These are phyloP conservation scores for Plotosus lineatus DNA, from an alignment of 2,113 vertebrate species.

Conservation along the genomic window DNA sequence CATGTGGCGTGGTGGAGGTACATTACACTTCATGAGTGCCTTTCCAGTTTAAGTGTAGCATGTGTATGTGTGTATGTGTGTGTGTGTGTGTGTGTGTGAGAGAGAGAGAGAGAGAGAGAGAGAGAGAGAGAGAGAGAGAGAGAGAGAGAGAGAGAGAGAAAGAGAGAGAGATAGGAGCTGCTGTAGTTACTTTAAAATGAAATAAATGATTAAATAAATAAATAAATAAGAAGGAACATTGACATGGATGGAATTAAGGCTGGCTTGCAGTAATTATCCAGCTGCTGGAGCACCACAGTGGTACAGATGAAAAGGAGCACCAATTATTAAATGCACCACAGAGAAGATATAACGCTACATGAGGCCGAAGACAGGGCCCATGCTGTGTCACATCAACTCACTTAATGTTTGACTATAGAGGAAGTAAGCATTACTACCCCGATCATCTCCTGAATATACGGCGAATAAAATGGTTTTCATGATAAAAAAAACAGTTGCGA, in stretches of 20 bases:
- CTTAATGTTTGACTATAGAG: constrained; percentile 26
- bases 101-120: neutral
- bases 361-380: constrained; percentile 43
- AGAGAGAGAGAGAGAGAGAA: constrained; percentile 11
- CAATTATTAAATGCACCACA: constrained; percentile 57
- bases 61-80: too few species aligned
- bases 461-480: constrained; percentile 6
- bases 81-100: too few species aligned
- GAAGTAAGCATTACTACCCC: constrained; percentile 41
- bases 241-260: constrained; percentile 46
- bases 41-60: too few species aligned
- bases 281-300: constrained; percentile 52
- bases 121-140: neutral
- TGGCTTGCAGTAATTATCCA: constrained; percentile 56
- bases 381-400: constrained; percentile 43
- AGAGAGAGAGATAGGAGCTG: neutral
- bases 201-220: neutral
- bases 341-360: constrained; percentile 50
- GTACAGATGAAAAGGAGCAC: constrained; percentile 50
- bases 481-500: neutral
- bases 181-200: neutral
- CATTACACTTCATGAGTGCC: too few species aligned
- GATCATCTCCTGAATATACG: constrained; percentile 20
- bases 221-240: neutral
- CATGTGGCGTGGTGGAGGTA: too few species aligned